Conservation (phyloP, 2,888 invertebrate genomes). For the Steromphala cineraria region DNA sequence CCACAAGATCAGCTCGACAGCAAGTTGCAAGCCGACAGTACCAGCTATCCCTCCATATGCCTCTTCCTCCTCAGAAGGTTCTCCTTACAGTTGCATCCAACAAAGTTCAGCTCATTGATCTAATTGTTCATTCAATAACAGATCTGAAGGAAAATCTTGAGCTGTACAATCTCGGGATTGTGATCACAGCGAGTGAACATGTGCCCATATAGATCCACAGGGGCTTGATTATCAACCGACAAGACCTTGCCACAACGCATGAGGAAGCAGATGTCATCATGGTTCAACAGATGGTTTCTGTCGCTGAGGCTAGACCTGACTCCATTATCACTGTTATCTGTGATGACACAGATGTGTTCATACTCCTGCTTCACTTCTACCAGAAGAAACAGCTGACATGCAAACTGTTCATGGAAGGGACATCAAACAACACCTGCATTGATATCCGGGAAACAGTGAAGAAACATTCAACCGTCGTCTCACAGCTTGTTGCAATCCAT, state of each 20-base stretch:
- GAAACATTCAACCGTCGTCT: background rate
- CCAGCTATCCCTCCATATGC: no score
- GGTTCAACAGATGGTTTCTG: background rate
- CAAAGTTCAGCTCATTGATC: no score
- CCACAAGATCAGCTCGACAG: no score
- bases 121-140: no score
- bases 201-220: background rate
- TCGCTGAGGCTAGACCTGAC: background rate
- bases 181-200: background rate
- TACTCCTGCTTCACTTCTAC: slow-evolving; percentile 25
- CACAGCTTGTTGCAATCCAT: slow-evolving; percentile 23
- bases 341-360: slow-evolving; percentile 34
- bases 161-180: background rate
- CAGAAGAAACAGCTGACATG: background rate
- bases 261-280: slow-evolving; percentile 20
- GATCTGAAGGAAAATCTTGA: no score
- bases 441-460: background rate
- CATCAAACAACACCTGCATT: background rate
- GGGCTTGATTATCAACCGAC: background rate
- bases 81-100: no score
- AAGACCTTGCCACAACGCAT: background rate
- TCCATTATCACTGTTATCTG: slow-evolving; percentile 11
- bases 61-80: no score
- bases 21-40: no score
- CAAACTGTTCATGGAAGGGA: slow-evolving; percentile 20